phyloP scores from a whole-genome alignment of 2,888 invertebrate species.

The Tipula helvola region DNA sequence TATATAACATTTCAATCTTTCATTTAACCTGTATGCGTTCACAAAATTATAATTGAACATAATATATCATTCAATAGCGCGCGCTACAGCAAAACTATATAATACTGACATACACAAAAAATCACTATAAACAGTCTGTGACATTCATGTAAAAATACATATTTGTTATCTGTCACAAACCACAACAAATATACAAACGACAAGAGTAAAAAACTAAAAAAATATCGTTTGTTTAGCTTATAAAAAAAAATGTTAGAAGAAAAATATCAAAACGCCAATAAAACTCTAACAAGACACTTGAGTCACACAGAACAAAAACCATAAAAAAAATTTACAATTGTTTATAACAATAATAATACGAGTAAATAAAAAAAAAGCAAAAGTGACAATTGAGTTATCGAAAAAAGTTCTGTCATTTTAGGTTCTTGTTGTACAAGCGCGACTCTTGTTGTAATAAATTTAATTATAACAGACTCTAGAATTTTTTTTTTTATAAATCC shows the following conservation, averaged over 20 bases:
- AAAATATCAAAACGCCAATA: neutral
- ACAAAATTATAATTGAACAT: neutral
- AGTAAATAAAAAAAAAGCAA: neutral
- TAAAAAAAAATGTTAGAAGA: neutral
- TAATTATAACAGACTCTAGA: neutral
- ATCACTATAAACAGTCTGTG: neutral
- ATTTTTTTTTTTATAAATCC: neutral
- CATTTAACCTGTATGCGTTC: neutral
- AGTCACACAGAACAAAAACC: neutral
- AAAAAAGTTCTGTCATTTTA: constrained; percentile 4
- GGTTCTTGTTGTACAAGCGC: neutral
- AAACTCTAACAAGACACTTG: neutral
- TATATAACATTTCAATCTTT: neutral
- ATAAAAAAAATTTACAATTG: neutral
- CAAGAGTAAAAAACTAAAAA: neutral
- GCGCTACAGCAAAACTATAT: neutral
- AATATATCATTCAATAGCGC: neutral
- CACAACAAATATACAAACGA: neutral
- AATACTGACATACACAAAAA: neutral
- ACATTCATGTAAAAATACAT: neutral
- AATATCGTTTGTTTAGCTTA: neutral
- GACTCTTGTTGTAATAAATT: neutral
- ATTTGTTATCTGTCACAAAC: neutral
- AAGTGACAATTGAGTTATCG: constrained; percentile 4
- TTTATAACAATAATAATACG: neutral